A percentile compares a stretch with the other conserved stretches of the same genome.
Evolutionary conservation across 2,113 vertebrate species (phyloP).

Genomic region (Cercocebus atys): DNA sequence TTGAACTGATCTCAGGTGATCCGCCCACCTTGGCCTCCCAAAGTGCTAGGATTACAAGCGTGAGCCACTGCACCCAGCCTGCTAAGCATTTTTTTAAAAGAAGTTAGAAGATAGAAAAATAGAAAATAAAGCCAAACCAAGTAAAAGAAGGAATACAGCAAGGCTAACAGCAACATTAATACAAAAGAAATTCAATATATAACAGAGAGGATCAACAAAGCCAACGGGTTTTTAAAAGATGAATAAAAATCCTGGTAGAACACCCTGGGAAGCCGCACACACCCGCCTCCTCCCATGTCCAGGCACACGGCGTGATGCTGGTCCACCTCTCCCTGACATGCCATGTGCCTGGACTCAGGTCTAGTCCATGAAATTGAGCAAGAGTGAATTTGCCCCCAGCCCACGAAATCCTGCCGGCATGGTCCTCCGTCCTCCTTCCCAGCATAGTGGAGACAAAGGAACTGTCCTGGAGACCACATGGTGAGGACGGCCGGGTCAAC

Average conservation of each 20-base stretch:
- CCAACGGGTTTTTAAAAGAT: background rate
- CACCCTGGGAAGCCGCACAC: background rate
- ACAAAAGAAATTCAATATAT: background rate
- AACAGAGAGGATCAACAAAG: background rate
- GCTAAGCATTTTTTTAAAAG: background rate
- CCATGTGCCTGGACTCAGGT: background rate
- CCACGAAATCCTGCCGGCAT: background rate
- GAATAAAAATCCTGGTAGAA: background rate
- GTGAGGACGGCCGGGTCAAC: rapidly evolving
- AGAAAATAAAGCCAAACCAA: background rate
- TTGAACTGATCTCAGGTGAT: too few relatives aligned
- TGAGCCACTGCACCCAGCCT: too few relatives aligned
- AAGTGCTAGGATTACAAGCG: too few relatives aligned
- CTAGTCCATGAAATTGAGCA: background rate
- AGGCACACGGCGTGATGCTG: background rate
- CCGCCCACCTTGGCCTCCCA: too few relatives aligned
- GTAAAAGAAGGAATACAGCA: background rate
- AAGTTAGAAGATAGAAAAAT: background rate
- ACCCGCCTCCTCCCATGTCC: background rate
- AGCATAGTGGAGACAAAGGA: background rate
- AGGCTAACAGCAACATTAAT: background rate
- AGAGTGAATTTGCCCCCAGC: background rate
- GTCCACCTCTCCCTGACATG: background rate
- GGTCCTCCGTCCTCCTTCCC: background rate
- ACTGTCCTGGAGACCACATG: background rate